Conservation (phyloP, 1,140 invertebrate genomes). For the Parasteatoda tepidariorum region DNA sequence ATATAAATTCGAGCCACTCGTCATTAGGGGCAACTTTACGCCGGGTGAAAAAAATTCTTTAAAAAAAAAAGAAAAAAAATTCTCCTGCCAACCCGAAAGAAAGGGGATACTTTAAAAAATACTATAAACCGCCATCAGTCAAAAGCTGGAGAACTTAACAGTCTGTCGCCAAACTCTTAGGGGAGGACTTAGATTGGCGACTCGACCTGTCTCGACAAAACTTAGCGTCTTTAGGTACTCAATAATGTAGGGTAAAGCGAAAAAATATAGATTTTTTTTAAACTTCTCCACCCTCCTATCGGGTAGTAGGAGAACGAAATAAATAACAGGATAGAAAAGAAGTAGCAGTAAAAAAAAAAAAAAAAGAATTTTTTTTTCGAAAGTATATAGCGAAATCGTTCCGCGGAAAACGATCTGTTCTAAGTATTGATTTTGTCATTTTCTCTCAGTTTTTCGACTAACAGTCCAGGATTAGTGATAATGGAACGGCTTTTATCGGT, state of each 20-base stretch:
- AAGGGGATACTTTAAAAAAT: not conserved
- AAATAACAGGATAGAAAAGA: conserved; percentile 29
- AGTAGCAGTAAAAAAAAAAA: conserved; percentile 11
- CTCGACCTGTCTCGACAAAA: conserved; percentile 54
- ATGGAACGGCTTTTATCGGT: conserved; percentile 59
- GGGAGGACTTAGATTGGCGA: conserved; percentile 35
- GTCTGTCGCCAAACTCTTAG: conserved; percentile 58
- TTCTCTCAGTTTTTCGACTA: conserved; percentile 57
- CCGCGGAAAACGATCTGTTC: conserved; percentile 49
- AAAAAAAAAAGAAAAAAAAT: not conserved
- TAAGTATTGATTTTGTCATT: conserved; percentile 59
- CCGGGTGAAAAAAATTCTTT: conserved; percentile 23
- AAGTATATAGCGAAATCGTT: conserved; percentile 59
- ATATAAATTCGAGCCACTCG: conserved; percentile 17
- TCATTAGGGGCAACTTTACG: conserved; percentile 55
- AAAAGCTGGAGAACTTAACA: conserved; percentile 55
- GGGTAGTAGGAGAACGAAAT: not conserved
- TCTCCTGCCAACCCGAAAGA: not conserved
- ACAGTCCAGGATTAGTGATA: conserved; percentile 56
- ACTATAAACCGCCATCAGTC: conserved; percentile 50
- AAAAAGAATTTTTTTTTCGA: conserved; percentile 18
- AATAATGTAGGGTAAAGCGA: conserved; percentile 53
- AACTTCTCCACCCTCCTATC: not conserved
- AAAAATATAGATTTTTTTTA: conserved; percentile 7
- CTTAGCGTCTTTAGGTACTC: conserved; percentile 54